Evolutionary conservation across 2,888 invertebrate species (phyloP), one percentile per base, ranked within the genome.

Genomic region (Andrena bicolor): DNA sequence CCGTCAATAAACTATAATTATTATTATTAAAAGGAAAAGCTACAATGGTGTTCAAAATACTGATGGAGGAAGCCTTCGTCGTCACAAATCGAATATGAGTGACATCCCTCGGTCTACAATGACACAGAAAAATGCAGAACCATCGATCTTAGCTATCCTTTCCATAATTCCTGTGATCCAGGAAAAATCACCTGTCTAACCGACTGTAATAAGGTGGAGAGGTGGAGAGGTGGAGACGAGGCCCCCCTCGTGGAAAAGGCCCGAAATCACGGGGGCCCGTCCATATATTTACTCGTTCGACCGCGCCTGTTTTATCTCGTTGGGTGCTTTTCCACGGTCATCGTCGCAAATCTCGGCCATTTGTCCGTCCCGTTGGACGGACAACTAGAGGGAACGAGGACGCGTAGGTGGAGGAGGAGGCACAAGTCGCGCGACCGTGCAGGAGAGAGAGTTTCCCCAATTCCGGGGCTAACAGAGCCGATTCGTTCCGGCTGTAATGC

Each of bases 401-500:
- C 63, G 73, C 72, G 76, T 78, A 53, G 78, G 80, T 74, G 84
- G 49, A 63, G 58, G 28, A 28, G n/a, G 20, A 48, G 32, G 63
- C 30, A 73, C 83, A 86, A 86, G 89, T 90, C 90, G 88, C 89
- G 86, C 90, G 90, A 88, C 87, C 66, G 56, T 84, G 63, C 70
- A 80, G 58, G 64, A 75, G 84, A 81, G 84, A 82, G 80, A 87
- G 86, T 89, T 91, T 90, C 88, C 87, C 88, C 89, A 87, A 90
- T 90, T 92, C 90, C 82, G 80, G 76, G 82, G 74, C 73, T 82
- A 90, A 89, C 88, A 89, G 82, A 79, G 83, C 70, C 83, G 85
- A 92, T 93, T 93, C 91, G 93, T 92, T 91, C 89, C 92, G 92
- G 92, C 90, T 89, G 89, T 93, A 91, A 93, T 92, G 90, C 92